Evolutionary conservation across 1,140 invertebrate species (phyloP).

Genomic region (Diorhabda sublineata): DNA sequence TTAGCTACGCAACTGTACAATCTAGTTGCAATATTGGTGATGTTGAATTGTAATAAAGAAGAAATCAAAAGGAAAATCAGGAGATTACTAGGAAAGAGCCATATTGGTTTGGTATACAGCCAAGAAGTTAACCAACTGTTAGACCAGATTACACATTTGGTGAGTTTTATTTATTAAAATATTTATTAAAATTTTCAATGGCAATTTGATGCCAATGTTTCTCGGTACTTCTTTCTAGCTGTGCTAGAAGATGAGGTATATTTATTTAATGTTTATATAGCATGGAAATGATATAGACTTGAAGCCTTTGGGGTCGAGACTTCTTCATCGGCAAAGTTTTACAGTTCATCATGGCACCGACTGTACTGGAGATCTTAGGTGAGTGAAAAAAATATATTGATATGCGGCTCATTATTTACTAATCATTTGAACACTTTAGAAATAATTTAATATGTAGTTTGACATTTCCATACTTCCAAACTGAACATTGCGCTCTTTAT

Average conservation of each 20-base stretch:
- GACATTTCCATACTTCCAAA: too few relatives aligned
- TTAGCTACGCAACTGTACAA: slow-evolving; percentile 96
- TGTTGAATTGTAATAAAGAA: slow-evolving; percentile 83
- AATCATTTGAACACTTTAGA: too few relatives aligned
- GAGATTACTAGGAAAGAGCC: slow-evolving; percentile 92
- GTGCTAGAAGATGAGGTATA: too few relatives aligned
- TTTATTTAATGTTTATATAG: slow-evolving; percentile 47
- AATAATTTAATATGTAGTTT: too few relatives aligned
- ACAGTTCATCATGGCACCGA: slow-evolving; percentile 93
- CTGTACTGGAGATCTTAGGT: slow-evolving; percentile 76
- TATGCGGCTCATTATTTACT: too few relatives aligned
- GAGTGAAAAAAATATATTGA: background rate
- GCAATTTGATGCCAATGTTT: too few relatives aligned
- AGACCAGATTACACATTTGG: slow-evolving; percentile 92
- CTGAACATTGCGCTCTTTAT: too few relatives aligned
- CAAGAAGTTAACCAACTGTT: slow-evolving; percentile 96
- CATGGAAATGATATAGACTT: slow-evolving; percentile 96
- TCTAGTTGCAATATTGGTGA: slow-evolving; percentile 92
- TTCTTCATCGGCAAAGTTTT: slow-evolving; percentile 95
- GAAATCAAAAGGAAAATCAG: slow-evolving; percentile 91
- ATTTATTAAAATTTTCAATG: too few relatives aligned
- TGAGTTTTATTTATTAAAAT: slow-evolving; percentile 51
- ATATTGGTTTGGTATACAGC: slow-evolving; percentile 95
- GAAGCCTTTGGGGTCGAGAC: slow-evolving; percentile 84
- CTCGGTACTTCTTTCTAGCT: too few relatives aligned